Evolutionary conservation across 2,113 vertebrate species (phyloP), one percentile per base, ranked within the genome.

Genomic region (Cardinalis cardinalis): DNA sequence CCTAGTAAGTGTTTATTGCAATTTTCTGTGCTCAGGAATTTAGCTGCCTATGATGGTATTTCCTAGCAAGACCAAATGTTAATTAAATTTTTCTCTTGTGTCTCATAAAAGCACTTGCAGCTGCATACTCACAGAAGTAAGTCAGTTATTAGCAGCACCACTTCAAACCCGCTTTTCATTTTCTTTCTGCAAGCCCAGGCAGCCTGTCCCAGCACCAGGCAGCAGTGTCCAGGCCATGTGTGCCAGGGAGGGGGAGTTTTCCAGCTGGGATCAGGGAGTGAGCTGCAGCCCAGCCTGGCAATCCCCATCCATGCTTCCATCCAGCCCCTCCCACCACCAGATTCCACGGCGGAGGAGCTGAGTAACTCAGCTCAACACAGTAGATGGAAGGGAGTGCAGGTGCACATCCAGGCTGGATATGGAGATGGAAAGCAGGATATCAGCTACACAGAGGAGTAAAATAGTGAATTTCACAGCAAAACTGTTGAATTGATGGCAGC

Each of bases 271-370:
- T 36, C 17, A 34, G 38, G 34, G 56, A 38, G 7, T 14, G 32
- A 79, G 31, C 76, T 86, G 55, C 81, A 66, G 41, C 59, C 55
- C 5, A 3, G 64, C 18, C 49, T 78, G 78, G 55, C 83, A 38
- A 9, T 23, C 28, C 23, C 25, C 49, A 29, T 51, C 49, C 26
- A 6, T 29, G 46, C 46, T 80, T 49, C 60, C 61, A 49, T 44
- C 52, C 69, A 70, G 6, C 0, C 0, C 43, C 17, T 73, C 15
- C 58, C 1, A 12, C 32, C 7, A 1, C 52, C 65, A 64, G 13
- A 4, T 13, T 51, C 3, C 2, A 3, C 29, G 70, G 46, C 1
- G 1, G 40, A n/a, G 20, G 6, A 38, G 46, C 69, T 61, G 38
- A 64, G 72, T 14, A 15, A 58, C 64, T 80, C 71, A n/a, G 31